Conservation (phyloP, 2,888 invertebrate genomes). For the Drosophila emarginata region DNA sequence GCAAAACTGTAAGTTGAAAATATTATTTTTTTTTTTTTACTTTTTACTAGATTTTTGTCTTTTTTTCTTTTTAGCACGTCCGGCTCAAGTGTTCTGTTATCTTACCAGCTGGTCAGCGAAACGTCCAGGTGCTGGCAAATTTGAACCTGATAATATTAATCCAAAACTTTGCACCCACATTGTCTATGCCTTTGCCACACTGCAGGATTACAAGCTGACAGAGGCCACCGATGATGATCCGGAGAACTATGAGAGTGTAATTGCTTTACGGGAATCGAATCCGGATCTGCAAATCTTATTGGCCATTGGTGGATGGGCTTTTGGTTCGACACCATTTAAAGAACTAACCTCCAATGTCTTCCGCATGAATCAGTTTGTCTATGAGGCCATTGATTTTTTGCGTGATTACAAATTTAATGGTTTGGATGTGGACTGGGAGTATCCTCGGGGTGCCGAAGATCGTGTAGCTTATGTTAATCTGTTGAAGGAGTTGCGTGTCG, state of each 20-base stretch:
- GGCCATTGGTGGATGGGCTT: constrained; percentile 98
- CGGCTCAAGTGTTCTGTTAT: constrained; percentile 96
- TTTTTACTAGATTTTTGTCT: too few species aligned
- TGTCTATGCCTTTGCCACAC: constrained; percentile 96
- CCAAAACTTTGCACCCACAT: constrained; percentile 95
- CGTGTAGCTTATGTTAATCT: constrained; percentile 92
- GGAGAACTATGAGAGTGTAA: constrained; percentile 93
- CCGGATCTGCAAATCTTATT: constrained; percentile 92
- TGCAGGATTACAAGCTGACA: constrained; percentile 92
- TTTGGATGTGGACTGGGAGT: constrained; percentile 96
- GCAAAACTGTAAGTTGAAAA: constrained; percentile 85
- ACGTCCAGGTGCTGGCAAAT: constrained; percentile 93
- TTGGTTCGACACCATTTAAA: constrained; percentile 97
- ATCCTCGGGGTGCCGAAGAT: constrained; percentile 94
- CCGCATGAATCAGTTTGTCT: constrained; percentile 97
- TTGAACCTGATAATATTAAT: constrained; percentile 94
- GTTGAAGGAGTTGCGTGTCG: constrained; percentile 91
- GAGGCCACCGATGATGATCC: constrained; percentile 92
- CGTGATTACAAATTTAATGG: constrained; percentile 96
- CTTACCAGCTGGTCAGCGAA: constrained; percentile 98
- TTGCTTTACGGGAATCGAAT: constrained; percentile 93
- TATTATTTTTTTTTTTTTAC: constrained; percentile 30
- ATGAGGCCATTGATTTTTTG: constrained; percentile 96
- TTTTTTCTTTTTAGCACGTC: constrained; percentile 85
- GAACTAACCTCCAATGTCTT: constrained; percentile 95